Conservation (phyloP, 2,113 vertebrate genomes). For the Ciconia boyciana region DNA sequence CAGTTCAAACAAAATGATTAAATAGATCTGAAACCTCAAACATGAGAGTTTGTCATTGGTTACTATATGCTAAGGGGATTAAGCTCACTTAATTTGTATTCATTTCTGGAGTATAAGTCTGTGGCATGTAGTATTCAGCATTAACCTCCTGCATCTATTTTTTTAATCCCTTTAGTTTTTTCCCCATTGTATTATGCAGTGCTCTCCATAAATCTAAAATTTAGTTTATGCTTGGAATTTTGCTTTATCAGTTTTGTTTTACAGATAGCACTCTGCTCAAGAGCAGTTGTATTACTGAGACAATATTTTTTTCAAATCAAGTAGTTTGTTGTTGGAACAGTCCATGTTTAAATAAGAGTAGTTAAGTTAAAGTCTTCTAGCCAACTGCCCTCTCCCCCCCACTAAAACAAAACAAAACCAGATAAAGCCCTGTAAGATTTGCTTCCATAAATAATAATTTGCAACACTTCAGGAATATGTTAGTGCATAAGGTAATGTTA, state of each 20-base stretch:
- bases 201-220: background rate
- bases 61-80: background rate
- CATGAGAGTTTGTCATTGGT: background rate
- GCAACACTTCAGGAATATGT: background rate
- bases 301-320: background rate
- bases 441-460: background rate
- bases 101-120: background rate
- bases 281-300: background rate
- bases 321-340: background rate
- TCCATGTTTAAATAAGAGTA: background rate
- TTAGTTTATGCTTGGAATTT: background rate
- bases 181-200: background rate
- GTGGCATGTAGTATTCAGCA: background rate
- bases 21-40: background rate
- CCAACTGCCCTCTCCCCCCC: accelerated
- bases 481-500: background rate
- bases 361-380: background rate
- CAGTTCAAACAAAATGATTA: background rate
- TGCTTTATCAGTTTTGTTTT: background rate
- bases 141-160: background rate
- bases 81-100: background rate
- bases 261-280: background rate
- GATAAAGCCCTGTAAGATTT: background rate
- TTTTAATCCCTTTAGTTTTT: background rate
- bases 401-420: background rate